These are phyloP conservation scores for Andrena dorsata DNA, from an alignment of 2,888 invertebrate species.

Conservation along the genomic window DNA sequence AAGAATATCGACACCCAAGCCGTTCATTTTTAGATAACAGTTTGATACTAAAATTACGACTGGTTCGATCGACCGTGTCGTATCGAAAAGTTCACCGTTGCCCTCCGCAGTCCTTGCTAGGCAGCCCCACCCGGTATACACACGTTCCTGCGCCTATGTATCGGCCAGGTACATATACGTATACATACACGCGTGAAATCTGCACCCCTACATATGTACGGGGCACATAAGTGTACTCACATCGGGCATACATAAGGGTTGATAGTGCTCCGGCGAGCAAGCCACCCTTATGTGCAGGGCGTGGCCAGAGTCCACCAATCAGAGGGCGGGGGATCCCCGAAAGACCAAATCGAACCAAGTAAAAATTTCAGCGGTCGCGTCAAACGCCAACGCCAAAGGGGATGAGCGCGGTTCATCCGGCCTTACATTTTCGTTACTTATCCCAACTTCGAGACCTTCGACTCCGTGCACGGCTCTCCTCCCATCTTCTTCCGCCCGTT, in stretches of 20 bases:
- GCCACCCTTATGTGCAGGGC: slow-evolving; percentile 82
- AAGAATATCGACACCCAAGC: slow-evolving; percentile 31
- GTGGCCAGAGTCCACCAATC: slow-evolving; percentile 83
- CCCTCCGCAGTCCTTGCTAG: slow-evolving; percentile 46
- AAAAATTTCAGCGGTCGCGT: slow-evolving; percentile 83
- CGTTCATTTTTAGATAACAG: slow-evolving; percentile 61
- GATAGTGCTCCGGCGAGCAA: slow-evolving; percentile 79
- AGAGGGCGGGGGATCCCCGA: slow-evolving; percentile 76
- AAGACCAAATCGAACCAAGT: slow-evolving; percentile 81
- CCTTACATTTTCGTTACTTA: slow-evolving; percentile 79
- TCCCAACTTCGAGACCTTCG: slow-evolving; percentile 43
- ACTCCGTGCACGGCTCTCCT: neutral
- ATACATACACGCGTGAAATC: slow-evolving; percentile 57
- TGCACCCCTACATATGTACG: slow-evolving; percentile 63
- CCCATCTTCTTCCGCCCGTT: neutral
- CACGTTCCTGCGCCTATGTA: slow-evolving; percentile 65
- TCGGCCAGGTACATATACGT: slow-evolving; percentile 53
- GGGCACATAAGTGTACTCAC: slow-evolving; percentile 75
- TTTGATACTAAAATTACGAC: slow-evolving; percentile 67
- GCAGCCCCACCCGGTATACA: slow-evolving; percentile 69
- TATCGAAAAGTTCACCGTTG: slow-evolving; percentile 67
- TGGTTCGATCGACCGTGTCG: slow-evolving; percentile 74
- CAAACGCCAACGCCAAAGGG: slow-evolving; percentile 79
- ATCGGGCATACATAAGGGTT: slow-evolving; percentile 80
- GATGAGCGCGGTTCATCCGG: slow-evolving; percentile 80